A percentile compares a stretch with the other conserved stretches of the same genome.
Evolutionary conservation across 2,888 invertebrate species (phyloP).

Genomic region (Bimastos eiseni): DNA sequence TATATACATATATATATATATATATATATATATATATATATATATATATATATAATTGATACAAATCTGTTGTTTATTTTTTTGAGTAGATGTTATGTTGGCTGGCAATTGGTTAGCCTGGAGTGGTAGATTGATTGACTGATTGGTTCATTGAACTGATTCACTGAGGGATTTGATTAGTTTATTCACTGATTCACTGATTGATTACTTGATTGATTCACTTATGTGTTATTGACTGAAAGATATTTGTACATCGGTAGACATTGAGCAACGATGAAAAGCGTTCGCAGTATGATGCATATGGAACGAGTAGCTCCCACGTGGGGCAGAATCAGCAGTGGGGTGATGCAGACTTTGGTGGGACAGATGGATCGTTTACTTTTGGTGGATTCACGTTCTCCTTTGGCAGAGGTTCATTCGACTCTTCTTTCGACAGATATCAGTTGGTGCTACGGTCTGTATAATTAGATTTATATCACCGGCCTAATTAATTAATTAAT

Average conservation of each 20-base stretch:
- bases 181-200: neutral
- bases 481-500: neutral
- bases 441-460: neutral
- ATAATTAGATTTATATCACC: neutral
- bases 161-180: too few relatives aligned
- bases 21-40: too few relatives aligned
- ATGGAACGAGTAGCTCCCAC: conserved; percentile 73
- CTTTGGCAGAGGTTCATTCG: conserved; percentile 62
- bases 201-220: neutral
- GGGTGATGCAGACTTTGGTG: neutral
- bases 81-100: neutral
- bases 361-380: conserved; percentile 74
- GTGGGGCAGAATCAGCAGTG: conserved; percentile 39
- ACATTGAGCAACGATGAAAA: conserved; percentile 82
- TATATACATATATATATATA: too few relatives aligned
- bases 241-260: conserved; percentile 53
- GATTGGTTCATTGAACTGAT: neutral
- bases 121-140: too few relatives aligned
- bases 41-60: too few relatives aligned
- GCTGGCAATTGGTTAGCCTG: too few relatives aligned
- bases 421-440: neutral
- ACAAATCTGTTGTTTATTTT: neutral
- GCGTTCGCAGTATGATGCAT: conserved; percentile 80
- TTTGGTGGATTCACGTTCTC: conserved; percentile 74
- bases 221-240: neutral